Conservation (phyloP, 2,888 invertebrate species). For the Lasioglossum zephyrum region DNA sequence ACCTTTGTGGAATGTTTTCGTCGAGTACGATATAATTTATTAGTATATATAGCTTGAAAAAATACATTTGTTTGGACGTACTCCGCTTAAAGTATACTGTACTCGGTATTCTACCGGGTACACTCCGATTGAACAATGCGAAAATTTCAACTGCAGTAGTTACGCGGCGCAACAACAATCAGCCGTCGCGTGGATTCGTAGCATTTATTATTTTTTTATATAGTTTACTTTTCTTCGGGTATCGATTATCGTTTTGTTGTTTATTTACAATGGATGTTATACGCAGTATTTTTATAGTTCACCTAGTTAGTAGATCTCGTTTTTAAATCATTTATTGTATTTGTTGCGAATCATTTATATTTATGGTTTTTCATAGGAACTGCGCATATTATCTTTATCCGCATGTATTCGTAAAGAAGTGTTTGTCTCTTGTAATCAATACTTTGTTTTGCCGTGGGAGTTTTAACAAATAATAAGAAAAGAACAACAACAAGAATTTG, state of each 20-base stretch:
- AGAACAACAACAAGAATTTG: background rate
- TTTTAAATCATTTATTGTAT: slow-evolving; percentile 30
- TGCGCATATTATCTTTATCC: background rate
- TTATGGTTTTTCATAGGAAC: slow-evolving; percentile 36
- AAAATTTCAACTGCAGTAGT: slow-evolving; percentile 31
- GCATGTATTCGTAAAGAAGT: slow-evolving; percentile 16
- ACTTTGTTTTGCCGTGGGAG: slow-evolving; percentile 13
- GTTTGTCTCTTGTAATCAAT: slow-evolving; percentile 23
- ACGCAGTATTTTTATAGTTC: slow-evolving; percentile 34
- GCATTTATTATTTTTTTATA: slow-evolving; percentile 48
- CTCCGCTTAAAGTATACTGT: slow-evolving; percentile 2
- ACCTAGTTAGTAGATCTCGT: slow-evolving; percentile 29
- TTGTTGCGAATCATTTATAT: slow-evolving; percentile 35
- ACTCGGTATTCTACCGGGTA: background rate
- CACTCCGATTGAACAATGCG: slow-evolving; percentile 15
- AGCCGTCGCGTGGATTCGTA: slow-evolving; percentile 33
- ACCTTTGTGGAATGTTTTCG: slow-evolving; percentile 49
- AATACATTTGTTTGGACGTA: slow-evolving; percentile 32
- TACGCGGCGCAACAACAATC: background rate
- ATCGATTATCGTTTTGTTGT: slow-evolving; percentile 18
- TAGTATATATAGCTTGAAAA: slow-evolving; percentile 40
- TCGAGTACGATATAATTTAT: slow-evolving; percentile 31
- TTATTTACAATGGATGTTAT: slow-evolving; percentile 19
- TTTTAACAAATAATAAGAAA: slow-evolving; percentile 4
- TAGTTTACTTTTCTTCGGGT: slow-evolving; percentile 15